phyloP scores from a whole-genome alignment of 2,888 invertebrate genomes.

The Dioctria rufipes region DNA sequence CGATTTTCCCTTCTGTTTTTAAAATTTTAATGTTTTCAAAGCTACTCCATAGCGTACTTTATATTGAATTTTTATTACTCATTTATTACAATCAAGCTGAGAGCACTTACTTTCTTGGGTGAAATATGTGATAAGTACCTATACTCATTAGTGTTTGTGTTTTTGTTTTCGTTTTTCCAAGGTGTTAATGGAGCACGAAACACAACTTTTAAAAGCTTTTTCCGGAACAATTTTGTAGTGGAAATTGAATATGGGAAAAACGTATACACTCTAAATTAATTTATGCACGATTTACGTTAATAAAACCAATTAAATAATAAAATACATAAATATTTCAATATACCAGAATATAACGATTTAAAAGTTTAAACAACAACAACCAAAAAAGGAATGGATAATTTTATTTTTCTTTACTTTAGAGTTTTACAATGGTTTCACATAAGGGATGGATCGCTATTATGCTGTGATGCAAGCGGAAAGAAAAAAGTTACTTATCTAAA shows the following conservation, averaged over 20 bases:
- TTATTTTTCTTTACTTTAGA: too few species aligned
- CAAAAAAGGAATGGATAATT: too few species aligned
- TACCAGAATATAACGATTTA: too few species aligned
- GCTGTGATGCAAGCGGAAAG: background rate
- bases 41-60: too few species aligned
- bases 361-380: too few species aligned
- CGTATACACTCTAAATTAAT: constrained; percentile 3
- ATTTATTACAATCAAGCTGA: background rate
- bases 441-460: too few species aligned
- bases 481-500: background rate
- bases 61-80: background rate
- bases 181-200: constrained; percentile 10
- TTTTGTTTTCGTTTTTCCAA: background rate
- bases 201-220: background rate
- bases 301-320: constrained; percentile 29
- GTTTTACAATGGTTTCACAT: too few species aligned
- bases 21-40: too few species aligned
- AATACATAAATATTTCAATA: background rate
- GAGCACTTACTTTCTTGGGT: background rate
- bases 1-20: too few species aligned
- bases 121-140: background rate
- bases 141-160: background rate
- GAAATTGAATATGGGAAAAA: background rate
- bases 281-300: constrained; percentile 28
- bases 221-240: background rate